phyloP scores from a whole-genome alignment of 2,888 invertebrate genomes.

The Luffia ferchaultella region DNA sequence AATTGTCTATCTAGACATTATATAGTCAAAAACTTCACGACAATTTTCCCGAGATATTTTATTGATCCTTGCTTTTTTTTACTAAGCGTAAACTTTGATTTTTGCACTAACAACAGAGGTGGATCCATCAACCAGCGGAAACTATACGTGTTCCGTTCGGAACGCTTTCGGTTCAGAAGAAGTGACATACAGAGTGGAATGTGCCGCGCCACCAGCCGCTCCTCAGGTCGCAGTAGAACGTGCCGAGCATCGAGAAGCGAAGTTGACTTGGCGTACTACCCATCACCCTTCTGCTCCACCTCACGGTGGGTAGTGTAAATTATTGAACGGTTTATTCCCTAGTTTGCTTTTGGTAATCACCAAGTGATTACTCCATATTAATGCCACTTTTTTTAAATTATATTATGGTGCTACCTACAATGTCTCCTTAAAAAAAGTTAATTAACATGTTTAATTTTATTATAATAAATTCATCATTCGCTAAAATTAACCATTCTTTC shows the following conservation, averaged over 20 bases:
- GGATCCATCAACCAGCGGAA: slow-evolving; percentile 76
- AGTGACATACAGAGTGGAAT: slow-evolving; percentile 80
- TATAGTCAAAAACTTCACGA: no score
- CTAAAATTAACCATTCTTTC: no score
- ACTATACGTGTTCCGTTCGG: slow-evolving; percentile 84
- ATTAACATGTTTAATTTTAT: no score
- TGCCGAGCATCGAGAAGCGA: slow-evolving; percentile 71
- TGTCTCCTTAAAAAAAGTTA: background rate
- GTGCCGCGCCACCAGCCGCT: slow-evolving; percentile 77
- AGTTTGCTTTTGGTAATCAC: no score
- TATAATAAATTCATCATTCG: no score
- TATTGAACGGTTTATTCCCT: background rate
- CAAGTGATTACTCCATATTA: no score
- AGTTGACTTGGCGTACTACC: slow-evolving; percentile 52
- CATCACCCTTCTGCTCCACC: slow-evolving; percentile 67
- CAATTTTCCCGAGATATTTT: no score
- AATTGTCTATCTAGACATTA: no score
- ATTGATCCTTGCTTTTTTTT: no score
- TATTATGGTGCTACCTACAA: background rate
- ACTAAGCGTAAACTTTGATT: background rate
- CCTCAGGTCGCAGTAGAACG: slow-evolving; percentile 75
- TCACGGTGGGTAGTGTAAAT: slow-evolving; percentile 30
- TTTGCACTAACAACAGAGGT: slow-evolving; percentile 56
- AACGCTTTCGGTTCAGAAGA: slow-evolving; percentile 86
- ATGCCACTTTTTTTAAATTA: background rate